phyloP scores from a whole-genome alignment of 2,113 vertebrate genomes.

The Antennarius striatus region DNA sequence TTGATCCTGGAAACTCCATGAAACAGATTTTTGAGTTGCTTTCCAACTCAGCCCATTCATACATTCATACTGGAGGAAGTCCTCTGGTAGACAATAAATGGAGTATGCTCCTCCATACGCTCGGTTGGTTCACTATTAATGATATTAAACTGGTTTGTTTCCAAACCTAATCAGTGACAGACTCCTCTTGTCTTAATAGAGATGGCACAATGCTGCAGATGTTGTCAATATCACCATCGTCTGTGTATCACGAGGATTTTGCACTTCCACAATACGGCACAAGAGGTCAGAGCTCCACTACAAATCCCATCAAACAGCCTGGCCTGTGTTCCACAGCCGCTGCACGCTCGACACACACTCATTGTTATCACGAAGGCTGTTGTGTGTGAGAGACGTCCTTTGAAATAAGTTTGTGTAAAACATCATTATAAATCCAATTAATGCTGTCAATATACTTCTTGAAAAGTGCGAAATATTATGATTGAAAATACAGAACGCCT shows the following conservation, averaged over 20 bases:
- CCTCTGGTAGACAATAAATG: too few relatives aligned
- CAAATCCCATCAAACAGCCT: slow-evolving; percentile 50
- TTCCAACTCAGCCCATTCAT: too few relatives aligned
- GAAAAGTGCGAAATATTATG: slow-evolving; percentile 53
- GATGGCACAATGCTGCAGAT: background rate
- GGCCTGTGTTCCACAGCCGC: slow-evolving; percentile 11
- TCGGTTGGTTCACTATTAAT: slow-evolving; percentile 1
- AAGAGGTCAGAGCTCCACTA: slow-evolving; percentile 79
- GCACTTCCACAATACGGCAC: slow-evolving; percentile 69
- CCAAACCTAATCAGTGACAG: slow-evolving; percentile 39
- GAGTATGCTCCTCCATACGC: too few relatives aligned
- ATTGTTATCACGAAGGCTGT: slow-evolving; percentile 58
- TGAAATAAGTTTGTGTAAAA: slow-evolving; percentile 74
- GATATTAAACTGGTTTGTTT: slow-evolving; percentile 25
- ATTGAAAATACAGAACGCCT: slow-evolving; percentile 50
- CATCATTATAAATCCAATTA: slow-evolving; percentile 77
- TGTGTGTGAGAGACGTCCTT: slow-evolving; percentile 64
- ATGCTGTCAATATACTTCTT: slow-evolving; percentile 68
- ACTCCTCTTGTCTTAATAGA: slow-evolving; percentile 25
- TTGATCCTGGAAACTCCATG: background rate
- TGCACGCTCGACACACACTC: slow-evolving; percentile 38
- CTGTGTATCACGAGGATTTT: slow-evolving; percentile 14
- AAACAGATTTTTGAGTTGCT: background rate
- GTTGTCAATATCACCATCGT: too few relatives aligned
- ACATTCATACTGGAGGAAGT: too few relatives aligned